Conservation (phyloP, 2,113 vertebrate species). For the Isichthys henryi region DNA sequence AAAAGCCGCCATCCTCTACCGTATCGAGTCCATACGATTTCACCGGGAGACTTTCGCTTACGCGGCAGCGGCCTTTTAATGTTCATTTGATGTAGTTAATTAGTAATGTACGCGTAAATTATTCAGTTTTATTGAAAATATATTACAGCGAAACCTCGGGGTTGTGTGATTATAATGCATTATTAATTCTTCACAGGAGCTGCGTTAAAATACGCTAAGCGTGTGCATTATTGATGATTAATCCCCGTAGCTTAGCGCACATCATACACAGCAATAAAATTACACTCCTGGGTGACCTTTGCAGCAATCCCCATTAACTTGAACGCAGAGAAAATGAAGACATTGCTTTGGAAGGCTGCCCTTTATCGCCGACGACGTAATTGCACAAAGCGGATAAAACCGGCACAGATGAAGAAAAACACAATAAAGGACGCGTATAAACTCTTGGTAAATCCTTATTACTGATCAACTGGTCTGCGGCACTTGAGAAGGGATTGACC, state of each 20-base stretch:
- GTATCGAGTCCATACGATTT: neutral
- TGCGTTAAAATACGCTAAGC: neutral
- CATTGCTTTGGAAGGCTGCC: neutral
- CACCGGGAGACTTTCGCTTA: neutral
- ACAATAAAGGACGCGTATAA: neutral
- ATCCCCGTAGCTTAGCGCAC: neutral
- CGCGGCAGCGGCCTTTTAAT: neutral
- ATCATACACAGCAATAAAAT: neutral
- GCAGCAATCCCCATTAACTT: conserved; percentile 4
- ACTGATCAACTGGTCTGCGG: too few relatives aligned
- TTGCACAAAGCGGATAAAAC: neutral
- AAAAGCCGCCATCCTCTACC: neutral
- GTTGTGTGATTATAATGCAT: neutral
- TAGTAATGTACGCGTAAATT: conserved; percentile 3
- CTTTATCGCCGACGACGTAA: neutral
- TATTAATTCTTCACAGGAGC: neutral
- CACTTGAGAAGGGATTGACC: neutral
- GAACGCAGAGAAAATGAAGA: neutral
- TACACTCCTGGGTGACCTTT: conserved; percentile 5
- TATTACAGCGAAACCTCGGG: neutral
- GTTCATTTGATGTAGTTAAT: conserved; percentile 10
- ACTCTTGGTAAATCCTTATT: neutral
- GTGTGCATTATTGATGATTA: neutral
- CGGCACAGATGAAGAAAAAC: neutral
- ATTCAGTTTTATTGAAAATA: conserved; percentile 10